phyloP scores from a whole-genome alignment of 1,140 invertebrate species.

The Anthonomus grandis region DNA sequence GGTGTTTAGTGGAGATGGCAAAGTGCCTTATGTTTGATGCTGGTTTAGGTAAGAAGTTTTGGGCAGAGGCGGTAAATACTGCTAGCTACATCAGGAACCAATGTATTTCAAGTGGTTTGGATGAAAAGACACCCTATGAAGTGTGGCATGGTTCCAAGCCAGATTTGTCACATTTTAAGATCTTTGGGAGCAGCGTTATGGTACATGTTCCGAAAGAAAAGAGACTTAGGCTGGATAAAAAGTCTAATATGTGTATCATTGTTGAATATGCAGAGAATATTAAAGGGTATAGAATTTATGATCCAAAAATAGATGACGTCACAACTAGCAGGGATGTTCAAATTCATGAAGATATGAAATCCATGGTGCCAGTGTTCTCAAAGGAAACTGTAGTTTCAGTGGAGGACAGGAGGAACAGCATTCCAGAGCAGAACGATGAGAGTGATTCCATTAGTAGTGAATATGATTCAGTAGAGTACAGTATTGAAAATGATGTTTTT shows the following conservation, averaged over 20 bases:
- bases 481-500: not conserved
- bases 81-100: conserved; percentile 27
- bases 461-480: not conserved
- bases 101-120: too few relatives aligned
- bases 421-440: not conserved
- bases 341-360: conserved; percentile 32
- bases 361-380: not conserved
- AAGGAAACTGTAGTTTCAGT: not conserved
- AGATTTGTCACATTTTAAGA: conserved; percentile 36
- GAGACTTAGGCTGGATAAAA: conserved; percentile 34
- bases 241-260: conserved; percentile 32
- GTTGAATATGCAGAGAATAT: conserved; percentile 28
- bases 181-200: conserved; percentile 45
- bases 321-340: conserved; percentile 39
- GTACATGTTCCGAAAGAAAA: conserved; percentile 39
- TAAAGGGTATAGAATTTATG: conserved; percentile 32
- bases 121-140: conserved; percentile 35
- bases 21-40: conserved; percentile 42
- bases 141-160: conserved; percentile 35
- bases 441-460: not conserved
- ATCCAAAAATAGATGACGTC: conserved; percentile 35
- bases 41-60: conserved; percentile 39
- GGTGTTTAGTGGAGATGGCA: conserved; percentile 38
- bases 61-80: conserved; percentile 47
- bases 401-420: not conserved